Evolutionary conservation across 2,113 vertebrate species (phyloP).

Genomic region (Daphoenositta chrysoptera): DNA sequence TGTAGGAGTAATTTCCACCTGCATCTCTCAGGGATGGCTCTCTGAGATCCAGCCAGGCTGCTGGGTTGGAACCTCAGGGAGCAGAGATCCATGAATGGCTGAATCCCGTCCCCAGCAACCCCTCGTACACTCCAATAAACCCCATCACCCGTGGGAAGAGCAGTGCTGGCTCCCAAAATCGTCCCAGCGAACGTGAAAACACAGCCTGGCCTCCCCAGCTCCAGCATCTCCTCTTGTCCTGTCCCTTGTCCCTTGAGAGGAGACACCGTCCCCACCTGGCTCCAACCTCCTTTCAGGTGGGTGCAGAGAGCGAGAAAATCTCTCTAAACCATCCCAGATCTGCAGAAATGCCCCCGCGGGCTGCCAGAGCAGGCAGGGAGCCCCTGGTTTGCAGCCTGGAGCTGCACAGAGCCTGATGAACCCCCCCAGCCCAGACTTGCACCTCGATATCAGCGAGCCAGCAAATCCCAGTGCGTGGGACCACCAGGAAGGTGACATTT

Average conservation of each 20-base stretch:
- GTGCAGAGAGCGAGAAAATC: background rate
- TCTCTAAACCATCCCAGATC: background rate
- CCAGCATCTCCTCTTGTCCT: background rate
- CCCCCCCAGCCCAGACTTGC: background rate
- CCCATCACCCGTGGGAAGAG: background rate
- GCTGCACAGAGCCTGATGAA: background rate
- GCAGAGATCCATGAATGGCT: background rate
- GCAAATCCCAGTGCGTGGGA: constrained; percentile 14
- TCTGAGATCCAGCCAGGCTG: background rate
- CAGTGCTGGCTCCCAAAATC: background rate
- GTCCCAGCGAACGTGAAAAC: background rate
- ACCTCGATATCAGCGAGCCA: constrained; percentile 35
- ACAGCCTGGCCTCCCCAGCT: background rate
- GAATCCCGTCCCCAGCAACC: background rate
- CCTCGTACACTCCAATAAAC: background rate
- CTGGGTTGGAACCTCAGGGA: background rate
- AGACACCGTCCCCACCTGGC: background rate
- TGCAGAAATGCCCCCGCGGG: background rate
- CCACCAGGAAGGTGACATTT: constrained; percentile 9
- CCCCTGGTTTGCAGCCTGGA: background rate
- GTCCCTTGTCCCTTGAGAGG: no score
- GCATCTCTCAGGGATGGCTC: background rate
- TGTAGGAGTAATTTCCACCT: background rate
- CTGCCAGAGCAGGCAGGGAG: background rate
- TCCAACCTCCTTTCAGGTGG: background rate